Evolutionary conservation across 2,797 vertebrate species (phyloP).

Genomic region (Crenuchus spilurus): DNA sequence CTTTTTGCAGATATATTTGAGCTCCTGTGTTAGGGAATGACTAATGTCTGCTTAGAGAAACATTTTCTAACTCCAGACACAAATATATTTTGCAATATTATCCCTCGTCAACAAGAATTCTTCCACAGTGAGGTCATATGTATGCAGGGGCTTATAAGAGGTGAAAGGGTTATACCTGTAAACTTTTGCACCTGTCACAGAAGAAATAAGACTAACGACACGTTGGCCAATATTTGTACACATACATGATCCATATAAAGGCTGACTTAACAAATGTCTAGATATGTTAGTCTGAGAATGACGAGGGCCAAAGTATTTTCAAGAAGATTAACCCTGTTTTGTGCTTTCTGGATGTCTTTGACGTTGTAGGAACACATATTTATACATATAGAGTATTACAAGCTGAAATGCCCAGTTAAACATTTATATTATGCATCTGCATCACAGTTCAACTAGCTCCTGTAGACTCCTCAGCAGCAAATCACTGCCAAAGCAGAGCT

Average conservation of each 20-base stretch:
- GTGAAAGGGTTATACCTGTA: background rate
- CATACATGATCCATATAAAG: background rate
- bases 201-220: background rate
- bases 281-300: too few species aligned
- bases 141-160: background rate
- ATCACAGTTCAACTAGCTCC: constrained; percentile 45
- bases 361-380: too few species aligned
- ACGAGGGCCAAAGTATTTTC: too few species aligned
- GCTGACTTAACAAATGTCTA: too few species aligned
- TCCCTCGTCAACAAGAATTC: background rate
- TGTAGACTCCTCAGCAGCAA: constrained; percentile 42
- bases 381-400: background rate
- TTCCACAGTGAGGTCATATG: background rate
- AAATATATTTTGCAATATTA: background rate
- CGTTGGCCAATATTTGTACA: background rate
- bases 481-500: constrained; percentile 41
- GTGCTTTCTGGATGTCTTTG: too few species aligned
- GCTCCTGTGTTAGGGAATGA: too few species aligned
- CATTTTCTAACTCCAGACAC: too few species aligned
- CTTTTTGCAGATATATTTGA: too few species aligned
- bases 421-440: constrained; percentile 30
- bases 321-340: too few species aligned
- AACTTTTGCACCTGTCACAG: background rate
- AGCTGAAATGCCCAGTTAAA: background rate
- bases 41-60: too few species aligned